phyloP scores from a whole-genome alignment of 2,888 invertebrate species.

The Oscheius myriophilus region DNA sequence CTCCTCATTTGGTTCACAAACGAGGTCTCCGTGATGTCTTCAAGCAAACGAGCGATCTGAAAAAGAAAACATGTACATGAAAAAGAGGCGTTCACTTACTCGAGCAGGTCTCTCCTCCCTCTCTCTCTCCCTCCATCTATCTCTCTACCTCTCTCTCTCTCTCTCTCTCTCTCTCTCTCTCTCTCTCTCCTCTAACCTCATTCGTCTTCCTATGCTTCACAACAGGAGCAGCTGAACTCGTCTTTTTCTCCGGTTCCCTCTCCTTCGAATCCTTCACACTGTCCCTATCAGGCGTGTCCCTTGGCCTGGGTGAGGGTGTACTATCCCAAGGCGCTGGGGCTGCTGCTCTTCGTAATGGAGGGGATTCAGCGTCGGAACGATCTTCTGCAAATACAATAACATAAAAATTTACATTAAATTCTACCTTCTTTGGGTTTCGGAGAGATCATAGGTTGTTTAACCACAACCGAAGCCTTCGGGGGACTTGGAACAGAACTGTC shows the following conservation, averaged over 20 bases:
- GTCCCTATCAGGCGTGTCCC: constrained; percentile 14
- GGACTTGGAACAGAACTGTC: constrained; percentile 66
- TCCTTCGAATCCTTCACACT: constrained; percentile 8
- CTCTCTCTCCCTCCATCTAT: neutral
- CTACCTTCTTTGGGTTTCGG: neutral
- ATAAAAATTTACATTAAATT: neutral
- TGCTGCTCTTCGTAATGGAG: constrained; percentile 6
- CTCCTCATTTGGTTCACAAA: constrained; percentile 23
- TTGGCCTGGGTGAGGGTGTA: constrained; percentile 15
- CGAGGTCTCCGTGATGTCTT: constrained; percentile 42
- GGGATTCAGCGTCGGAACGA: constrained; percentile 7
- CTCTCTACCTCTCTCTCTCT: no score
- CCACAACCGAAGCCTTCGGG: constrained; percentile 38
- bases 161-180: no score
- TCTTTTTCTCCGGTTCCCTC: neutral
- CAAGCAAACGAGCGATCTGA: constrained; percentile 48
- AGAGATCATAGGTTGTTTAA: neutral
- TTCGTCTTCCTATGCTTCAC: neutral
- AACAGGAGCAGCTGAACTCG: neutral
- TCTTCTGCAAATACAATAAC: constrained; percentile 2
- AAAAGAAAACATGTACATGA: neutral
- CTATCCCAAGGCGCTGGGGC: constrained; percentile 21
- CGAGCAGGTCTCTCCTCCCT: constrained; percentile 1
- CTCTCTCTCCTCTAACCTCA: neutral
- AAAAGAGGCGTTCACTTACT: neutral